Evolutionary conservation across 2,797 vertebrate genomes (phyloP).

Genomic region (Rhynchotus rufescens): DNA sequence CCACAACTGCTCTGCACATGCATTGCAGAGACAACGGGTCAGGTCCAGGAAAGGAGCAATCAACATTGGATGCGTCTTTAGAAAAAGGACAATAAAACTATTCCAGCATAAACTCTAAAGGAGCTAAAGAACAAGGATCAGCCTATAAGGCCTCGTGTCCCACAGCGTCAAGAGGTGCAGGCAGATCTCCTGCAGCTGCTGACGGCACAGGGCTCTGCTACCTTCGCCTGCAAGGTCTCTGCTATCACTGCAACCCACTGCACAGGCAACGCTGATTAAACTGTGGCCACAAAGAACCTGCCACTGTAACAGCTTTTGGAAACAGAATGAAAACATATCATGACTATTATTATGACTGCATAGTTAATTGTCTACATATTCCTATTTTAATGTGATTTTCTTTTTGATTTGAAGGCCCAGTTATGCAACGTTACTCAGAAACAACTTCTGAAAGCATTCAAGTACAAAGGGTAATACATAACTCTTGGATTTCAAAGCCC

Average conservation of each 20-base stretch:
- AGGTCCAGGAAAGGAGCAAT: neutral
- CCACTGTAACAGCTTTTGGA: neutral
- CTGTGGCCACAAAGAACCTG: neutral
- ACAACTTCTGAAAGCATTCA: neutral
- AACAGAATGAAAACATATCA: neutral
- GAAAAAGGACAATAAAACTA: neutral
- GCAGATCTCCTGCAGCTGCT: neutral
- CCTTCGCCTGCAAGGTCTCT: neutral
- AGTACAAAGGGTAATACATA: rapidly evolving
- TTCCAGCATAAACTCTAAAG: neutral
- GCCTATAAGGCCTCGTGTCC: neutral
- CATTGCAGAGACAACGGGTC: neutral
- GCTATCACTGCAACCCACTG: neutral
- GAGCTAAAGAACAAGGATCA: neutral
- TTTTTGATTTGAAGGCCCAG: neutral
- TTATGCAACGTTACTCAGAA: neutral
- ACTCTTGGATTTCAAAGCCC: neutral
- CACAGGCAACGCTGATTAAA: neutral
- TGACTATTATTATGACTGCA: neutral
- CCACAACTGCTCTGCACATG: neutral
- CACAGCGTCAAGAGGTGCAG: neutral
- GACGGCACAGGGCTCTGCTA: neutral
- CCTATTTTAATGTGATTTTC: neutral
- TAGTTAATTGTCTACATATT: neutral
- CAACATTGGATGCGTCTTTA: neutral